A percentile compares a stretch with the other conserved stretches of the same genome.
Conservation (phyloP, 2,888 invertebrate genomes). For the Drosophila nigricruria region DNA sequence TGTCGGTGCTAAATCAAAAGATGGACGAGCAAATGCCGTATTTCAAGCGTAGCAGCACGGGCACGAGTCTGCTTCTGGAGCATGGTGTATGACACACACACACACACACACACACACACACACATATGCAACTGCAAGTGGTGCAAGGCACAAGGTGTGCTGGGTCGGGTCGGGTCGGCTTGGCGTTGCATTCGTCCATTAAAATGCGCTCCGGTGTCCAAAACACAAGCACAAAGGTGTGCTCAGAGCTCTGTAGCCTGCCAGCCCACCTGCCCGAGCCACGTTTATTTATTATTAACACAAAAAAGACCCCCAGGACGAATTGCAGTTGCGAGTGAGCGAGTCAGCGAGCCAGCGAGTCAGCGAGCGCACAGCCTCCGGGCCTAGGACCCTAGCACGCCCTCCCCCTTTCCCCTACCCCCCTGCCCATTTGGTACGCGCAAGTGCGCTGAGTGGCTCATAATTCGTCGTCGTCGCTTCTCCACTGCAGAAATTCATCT, state of each 20-base stretch:
- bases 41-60: slow-evolving; percentile 63
- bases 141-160: slow-evolving; percentile 29
- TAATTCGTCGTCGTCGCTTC: slow-evolving; percentile 69
- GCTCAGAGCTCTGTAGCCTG: slow-evolving; percentile 2
- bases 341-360: slow-evolving; percentile 15
- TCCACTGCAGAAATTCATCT: slow-evolving; percentile 73
- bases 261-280: slow-evolving; percentile 35
- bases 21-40: slow-evolving; percentile 81
- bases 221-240: slow-evolving; percentile 63
- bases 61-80: slow-evolving; percentile 2
- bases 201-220: slow-evolving; percentile 78
- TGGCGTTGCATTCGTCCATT: slow-evolving; percentile 78
- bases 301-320: slow-evolving; percentile 75
- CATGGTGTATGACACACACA: slow-evolving; percentile 36
- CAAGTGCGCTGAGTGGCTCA: slow-evolving; percentile 78
- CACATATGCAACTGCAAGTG: slow-evolving; percentile 15
- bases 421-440: slow-evolving; percentile 39
- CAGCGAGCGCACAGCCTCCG: slow-evolving; percentile 42
- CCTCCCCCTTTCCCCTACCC: not conserved
- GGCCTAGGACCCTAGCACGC: slow-evolving; percentile 32
- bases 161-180: slow-evolving; percentile 12
- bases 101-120: slow-evolving; percentile 20
- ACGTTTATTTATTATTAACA: slow-evolving; percentile 81
- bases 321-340: slow-evolving; percentile 65
- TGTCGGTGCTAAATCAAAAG: slow-evolving; percentile 85